phyloP scores from a whole-genome alignment of 2,888 invertebrate species.

The Nymphalis urticae region DNA sequence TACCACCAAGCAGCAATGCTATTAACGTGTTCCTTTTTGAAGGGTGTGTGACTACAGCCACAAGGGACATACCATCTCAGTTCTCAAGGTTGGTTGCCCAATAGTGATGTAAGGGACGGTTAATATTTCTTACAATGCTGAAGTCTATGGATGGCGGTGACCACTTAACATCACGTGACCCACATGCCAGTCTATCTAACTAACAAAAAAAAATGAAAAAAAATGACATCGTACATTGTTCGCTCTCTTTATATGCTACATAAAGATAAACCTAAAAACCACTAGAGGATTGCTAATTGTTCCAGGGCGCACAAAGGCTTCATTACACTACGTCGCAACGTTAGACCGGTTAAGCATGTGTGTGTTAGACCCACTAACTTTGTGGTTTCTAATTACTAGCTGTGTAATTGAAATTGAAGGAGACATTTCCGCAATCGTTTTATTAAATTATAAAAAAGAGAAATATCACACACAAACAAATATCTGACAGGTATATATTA shows the following conservation, averaged over 20 bases:
- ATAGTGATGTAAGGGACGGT: too few species aligned
- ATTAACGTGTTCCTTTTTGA: too few species aligned
- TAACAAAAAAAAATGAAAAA: neutral
- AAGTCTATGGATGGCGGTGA: too few species aligned
- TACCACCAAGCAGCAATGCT: too few species aligned
- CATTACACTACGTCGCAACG: constrained; percentile 20
- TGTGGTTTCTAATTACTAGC: constrained; percentile 23
- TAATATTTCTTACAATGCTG: too few species aligned
- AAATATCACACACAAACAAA: too few species aligned
- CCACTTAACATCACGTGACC: too few species aligned
- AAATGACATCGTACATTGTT: neutral
- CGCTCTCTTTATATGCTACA: constrained; percentile 4
- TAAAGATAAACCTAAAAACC: constrained; percentile 24
- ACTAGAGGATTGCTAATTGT: constrained; percentile 29
- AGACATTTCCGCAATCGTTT: neutral
- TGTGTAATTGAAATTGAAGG: constrained; percentile 15
- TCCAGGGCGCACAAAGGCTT: constrained; percentile 30
- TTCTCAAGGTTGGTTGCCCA: too few species aligned
- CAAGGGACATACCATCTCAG: too few species aligned
- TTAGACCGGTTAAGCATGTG: constrained; percentile 21
- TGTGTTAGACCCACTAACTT: constrained; percentile 20
- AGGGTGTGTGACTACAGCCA: too few species aligned
- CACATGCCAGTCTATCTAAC: neutral
- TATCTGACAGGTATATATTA: too few species aligned
- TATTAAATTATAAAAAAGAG: too few species aligned